These are phyloP conservation scores for Orthosia gracilis DNA, from an alignment of 2,888 invertebrate species.

Conservation along the genomic window DNA sequence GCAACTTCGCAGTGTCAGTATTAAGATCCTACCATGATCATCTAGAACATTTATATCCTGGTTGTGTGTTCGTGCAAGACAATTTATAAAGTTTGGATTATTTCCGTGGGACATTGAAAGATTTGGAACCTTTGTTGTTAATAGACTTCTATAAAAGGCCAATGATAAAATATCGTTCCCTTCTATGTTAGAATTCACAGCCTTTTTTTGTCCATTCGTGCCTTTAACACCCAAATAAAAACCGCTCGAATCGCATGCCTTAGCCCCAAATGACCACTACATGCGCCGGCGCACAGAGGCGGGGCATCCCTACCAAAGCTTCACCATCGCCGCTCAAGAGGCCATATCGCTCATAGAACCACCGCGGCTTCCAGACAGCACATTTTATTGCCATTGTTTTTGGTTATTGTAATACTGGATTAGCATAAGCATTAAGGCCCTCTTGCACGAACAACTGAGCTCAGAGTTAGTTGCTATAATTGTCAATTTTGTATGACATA, in stretches of 20 bases:
- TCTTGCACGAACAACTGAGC: too few species aligned
- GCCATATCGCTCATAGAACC: constrained; percentile 76
- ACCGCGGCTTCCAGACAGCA: constrained; percentile 36
- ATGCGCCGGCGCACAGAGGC: constrained; percentile 75
- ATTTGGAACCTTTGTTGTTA: neutral
- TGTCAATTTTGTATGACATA: too few species aligned
- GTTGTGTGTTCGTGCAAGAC: too few species aligned
- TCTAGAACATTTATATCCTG: neutral
- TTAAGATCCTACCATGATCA: too few species aligned
- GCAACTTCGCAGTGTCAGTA: neutral
- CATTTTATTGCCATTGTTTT: constrained; percentile 45
- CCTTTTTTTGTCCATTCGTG: neutral
- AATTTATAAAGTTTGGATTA: neutral
- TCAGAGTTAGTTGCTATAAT: too few species aligned
- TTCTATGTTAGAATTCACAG: neutral
- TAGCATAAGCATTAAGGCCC: neutral
- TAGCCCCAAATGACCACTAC: constrained; percentile 56
- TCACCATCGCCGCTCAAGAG: constrained; percentile 80
- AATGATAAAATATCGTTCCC: neutral
- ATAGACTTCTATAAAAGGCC: neutral
- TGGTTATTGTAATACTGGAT: constrained; percentile 25
- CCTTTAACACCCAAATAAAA: neutral
- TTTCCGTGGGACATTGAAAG: neutral
- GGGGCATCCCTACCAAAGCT: constrained; percentile 78
- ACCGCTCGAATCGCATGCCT: constrained; percentile 60